Conservation (phyloP, 2,888 invertebrate species). For the Agrilus cyanescens region DNA sequence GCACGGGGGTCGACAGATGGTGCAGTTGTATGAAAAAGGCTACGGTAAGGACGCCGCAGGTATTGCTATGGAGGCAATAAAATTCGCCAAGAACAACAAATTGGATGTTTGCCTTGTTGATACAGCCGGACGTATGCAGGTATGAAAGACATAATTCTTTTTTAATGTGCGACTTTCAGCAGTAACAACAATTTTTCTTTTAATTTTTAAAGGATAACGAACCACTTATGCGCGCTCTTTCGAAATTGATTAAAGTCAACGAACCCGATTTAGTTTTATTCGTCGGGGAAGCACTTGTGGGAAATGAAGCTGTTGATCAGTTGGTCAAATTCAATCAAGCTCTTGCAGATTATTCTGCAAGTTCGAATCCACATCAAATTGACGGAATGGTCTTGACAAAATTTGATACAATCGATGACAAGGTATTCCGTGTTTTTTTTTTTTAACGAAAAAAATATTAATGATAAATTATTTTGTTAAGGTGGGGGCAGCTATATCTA, state of each 20-base stretch:
- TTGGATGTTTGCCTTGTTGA: constrained; percentile 94
- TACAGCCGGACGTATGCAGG: constrained; percentile 98
- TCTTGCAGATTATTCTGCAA: constrained; percentile 78
- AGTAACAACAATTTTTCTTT: background rate
- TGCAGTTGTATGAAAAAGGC: constrained; percentile 94
- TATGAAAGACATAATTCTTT: constrained; percentile 9
- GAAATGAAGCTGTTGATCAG: constrained; percentile 99
- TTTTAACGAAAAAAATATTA: too few species aligned
- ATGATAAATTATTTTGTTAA: constrained; percentile 17
- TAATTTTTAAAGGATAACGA: constrained; percentile 69
- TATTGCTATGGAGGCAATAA: constrained; percentile 95
- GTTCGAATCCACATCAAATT: constrained; percentile 72
- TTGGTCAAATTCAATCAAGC: constrained; percentile 98
- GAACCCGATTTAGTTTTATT: constrained; percentile 97
- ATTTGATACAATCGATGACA: constrained; percentile 99
- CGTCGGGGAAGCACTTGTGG: constrained; percentile 98
- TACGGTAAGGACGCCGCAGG: constrained; percentile 99
- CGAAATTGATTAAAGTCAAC: constrained; percentile 95
- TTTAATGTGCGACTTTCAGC: background rate
- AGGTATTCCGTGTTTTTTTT: too few species aligned
- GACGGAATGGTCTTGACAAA: constrained; percentile 99
- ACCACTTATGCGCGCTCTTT: constrained; percentile 93
- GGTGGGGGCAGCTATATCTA: constrained; percentile 96
- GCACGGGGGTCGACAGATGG: constrained; percentile 66
- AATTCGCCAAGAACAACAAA: constrained; percentile 66